A percentile compares a stretch with the other conserved stretches of the same genome.
phyloP scores from a whole-genome alignment of 2,113 vertebrate genomes.

The Osmerus mordax region DNA sequence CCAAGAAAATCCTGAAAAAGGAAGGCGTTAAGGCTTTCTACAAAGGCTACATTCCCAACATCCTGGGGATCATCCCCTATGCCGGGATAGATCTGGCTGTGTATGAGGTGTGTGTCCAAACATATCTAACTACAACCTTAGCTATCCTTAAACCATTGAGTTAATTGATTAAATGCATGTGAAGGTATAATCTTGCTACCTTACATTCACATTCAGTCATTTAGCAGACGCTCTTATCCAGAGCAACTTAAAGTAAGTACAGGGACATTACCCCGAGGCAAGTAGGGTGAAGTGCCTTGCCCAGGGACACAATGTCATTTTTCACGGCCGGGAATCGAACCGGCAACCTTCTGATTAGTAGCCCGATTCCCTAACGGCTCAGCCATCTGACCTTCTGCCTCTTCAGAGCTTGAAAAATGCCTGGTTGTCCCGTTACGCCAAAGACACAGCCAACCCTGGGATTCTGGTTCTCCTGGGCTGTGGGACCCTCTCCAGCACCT shows the following conservation, averaged over 20 bases:
- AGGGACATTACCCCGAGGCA: no score
- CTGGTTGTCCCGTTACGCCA: slow-evolving; percentile 87
- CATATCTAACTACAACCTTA: not conserved
- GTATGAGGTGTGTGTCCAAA: slow-evolving; percentile 80
- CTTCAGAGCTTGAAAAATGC: slow-evolving; percentile 86
- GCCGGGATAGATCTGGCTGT: slow-evolving; percentile 95
- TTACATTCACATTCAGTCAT: not conserved
- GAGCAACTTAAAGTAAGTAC: no score
- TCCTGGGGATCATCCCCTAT: slow-evolving; percentile 96
- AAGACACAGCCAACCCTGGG: slow-evolving; percentile 89
- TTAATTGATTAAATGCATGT: not conserved
- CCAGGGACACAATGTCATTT: no score
- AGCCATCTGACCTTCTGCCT: not conserved
- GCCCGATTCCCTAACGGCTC: no score
- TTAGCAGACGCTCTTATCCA: no score
- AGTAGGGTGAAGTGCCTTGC: no score
- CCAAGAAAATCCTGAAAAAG: slow-evolving; percentile 89
- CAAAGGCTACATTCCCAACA: slow-evolving; percentile 96
- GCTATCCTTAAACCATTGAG: not conserved
- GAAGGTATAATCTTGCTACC: not conserved
- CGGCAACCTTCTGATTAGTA: no score
- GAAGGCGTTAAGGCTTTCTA: slow-evolving; percentile 93
- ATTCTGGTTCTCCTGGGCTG: slow-evolving; percentile 86
- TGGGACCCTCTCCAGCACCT: slow-evolving; percentile 91
- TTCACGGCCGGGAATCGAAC: no score